A percentile compares a stretch with the other conserved stretches of the same genome.
Conservation (phyloP, 2,888 invertebrate species). For the Pheosia gnoma region DNA sequence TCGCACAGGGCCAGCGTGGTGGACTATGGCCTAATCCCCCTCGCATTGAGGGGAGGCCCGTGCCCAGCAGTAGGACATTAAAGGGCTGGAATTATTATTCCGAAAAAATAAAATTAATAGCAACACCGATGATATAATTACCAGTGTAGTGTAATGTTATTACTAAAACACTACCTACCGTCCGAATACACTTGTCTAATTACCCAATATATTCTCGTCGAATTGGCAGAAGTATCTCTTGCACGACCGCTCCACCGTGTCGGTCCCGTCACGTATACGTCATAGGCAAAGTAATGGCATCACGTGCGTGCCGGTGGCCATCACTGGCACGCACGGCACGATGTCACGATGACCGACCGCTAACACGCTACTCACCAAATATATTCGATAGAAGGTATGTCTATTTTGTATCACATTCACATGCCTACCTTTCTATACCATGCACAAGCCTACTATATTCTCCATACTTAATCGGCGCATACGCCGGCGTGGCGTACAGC, state of each 20-base stretch:
- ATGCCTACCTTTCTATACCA: too few species aligned
- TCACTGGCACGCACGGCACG: conserved; percentile 4
- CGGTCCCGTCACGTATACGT: too few species aligned
- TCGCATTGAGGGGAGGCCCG: too few species aligned
- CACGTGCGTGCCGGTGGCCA: conserved; percentile 6
- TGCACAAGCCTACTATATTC: not conserved
- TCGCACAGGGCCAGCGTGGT: too few species aligned
- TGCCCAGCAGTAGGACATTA: too few species aligned
- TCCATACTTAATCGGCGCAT: not conserved
- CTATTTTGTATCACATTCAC: not conserved
- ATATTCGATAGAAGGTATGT: too few species aligned
- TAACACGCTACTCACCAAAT: not conserved
- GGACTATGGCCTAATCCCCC: too few species aligned
- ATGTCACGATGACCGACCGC: conserved; percentile 12
- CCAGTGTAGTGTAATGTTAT: too few species aligned
- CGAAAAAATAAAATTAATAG: too few species aligned
- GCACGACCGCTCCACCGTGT: too few species aligned
- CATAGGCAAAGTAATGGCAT: conserved; percentile 8
- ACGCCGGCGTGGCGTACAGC: not conserved
- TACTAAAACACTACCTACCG: not conserved
- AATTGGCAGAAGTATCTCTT: not conserved
- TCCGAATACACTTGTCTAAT: not conserved
- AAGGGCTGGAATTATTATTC: too few species aligned
- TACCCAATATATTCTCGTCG: not conserved
- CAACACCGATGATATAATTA: too few species aligned